Evolutionary conservation across 2,797 vertebrate genomes (phyloP), one percentile per base, ranked within the genome.

Genomic region (Gymnopithys bicolor): DNA sequence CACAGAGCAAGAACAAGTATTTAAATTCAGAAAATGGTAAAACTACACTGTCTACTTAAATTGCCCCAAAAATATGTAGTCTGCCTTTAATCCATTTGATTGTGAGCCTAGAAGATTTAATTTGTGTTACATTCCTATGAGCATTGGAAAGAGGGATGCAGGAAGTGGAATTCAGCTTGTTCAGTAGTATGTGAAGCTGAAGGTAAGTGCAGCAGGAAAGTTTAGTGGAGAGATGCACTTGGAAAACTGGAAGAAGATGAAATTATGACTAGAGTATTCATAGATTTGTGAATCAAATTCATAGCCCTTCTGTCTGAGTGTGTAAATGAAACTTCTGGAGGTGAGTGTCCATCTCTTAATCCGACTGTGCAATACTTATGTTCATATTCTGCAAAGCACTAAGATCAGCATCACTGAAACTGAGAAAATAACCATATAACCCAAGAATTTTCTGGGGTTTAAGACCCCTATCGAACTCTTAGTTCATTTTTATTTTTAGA

Each of bases 151-250:
- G 30, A 74, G 45, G 39, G 43, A 27, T 83, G 53, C 48, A 68
- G 52, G 41, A 87, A 64, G 18, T 73, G n/a, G 24, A 59, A 62
- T 91, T 74, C 45, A 63, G 16, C 53, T 79, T 90, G 16, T 64
- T 87, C 32, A 19, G 0, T 84, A 58, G 18, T 33, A 22, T 51
- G 3, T 4, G 13, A 85, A 78, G 19, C 75, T 33, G 21, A 93
- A 95, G 89, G 92, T 95, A 89, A 95, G 91, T 86, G 39, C 52
- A 80, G 49, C 25, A 7, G 56, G 24, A 15, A 58, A 35, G 5
- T 80, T 78, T 81, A 46, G 37, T 87, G 53, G 46, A 80, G 24
- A 62, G 37, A 55, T 60, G 30, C 16, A 9, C 1, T 45, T 48
- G 21, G n/a, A 58, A 92, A 74, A 66, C 19, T 37, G 67, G 14